Evolutionary conservation across 2,888 invertebrate genomes (phyloP), one percentile per base, ranked within the genome.

Genomic region (Idaea dimidiata): DNA sequence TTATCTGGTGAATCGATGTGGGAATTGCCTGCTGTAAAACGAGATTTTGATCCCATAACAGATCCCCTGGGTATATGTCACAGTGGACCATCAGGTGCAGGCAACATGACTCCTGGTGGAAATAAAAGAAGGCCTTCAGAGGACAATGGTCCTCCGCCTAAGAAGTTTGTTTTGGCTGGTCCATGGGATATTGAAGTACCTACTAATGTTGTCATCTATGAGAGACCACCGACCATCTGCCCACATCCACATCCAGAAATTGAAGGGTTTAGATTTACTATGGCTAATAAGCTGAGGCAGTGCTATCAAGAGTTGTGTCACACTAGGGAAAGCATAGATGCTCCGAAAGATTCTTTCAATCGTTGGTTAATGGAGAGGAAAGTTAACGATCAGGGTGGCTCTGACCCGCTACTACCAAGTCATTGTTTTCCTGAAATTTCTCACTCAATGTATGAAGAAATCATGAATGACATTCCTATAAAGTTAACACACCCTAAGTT

Each of bases 391-490:
- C 95, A 95, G 78, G 94, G 94, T 77, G 99, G 99, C 1, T 95
- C 95, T 62, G 99, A 99, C 91, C 97, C 99, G 0, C 87, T 99
- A 60, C 90, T 99, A 59, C 99, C 99, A 7, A 97, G 97, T 84
- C 96, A 96, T 83, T 99, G 99, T 88, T 95, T 96, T 73, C 97
- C 97, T 1, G 98, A 98, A 89, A 96, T 99, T 75, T 99, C 99
- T 6, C 95, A 96, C 81, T 96, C 97, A 1, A 98, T 99, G 98
- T 98, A 98, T 89, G 95, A 97, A 70, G 99, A 99, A 92, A 98
- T 99, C 61, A 98, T 99, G 98, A 97, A 98, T 87, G 99, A 99
- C 89, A 98, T 99, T 82, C 99, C 99, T 10, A 97, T 99, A 66
- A 98, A 98, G 88, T 94, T 99, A 65, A 95, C 97, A n/a, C 96